Percentiles rank a stretch among this genome's conserved stretches.
Conservation (phyloP, 2,797 vertebrate species). For the Ctenochaetus hawaiiensis region DNA sequence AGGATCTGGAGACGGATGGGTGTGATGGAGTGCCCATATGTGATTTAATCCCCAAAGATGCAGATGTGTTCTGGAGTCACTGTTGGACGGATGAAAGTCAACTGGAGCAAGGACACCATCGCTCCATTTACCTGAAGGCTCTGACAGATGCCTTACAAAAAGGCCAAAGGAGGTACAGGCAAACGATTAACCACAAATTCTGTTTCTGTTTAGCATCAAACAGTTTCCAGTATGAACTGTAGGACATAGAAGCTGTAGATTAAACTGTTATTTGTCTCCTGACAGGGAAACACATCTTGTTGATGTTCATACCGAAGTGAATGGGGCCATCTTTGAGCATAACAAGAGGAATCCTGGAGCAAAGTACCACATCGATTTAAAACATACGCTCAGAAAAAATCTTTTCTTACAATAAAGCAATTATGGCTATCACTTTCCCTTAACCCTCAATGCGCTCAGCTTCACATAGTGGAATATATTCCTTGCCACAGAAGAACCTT, state of each 20-base stretch:
- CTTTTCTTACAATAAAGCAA: conserved; percentile 80
- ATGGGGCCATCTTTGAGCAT: conserved; percentile 84
- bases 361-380: conserved; percentile 84
- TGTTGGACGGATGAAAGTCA: conserved; percentile 84
- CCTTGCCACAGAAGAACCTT: conserved; percentile 15
- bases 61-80: conserved; percentile 94
- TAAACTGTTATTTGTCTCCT: conserved; percentile 55
- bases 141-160: conserved; percentile 83
- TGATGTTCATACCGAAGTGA: conserved; percentile 89
- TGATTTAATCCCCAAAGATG: conserved; percentile 83
- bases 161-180: conserved; percentile 75
- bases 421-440: neutral
- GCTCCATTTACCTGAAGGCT: conserved; percentile 86
- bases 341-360: conserved; percentile 78
- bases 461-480: too few relatives aligned
- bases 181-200: conserved; percentile 5
- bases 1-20: conserved; percentile 86
- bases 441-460: neutral
- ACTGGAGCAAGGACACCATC: conserved; percentile 69
- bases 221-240: neutral
- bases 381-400: conserved; percentile 90
- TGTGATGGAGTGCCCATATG: neutral
- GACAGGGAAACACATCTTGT: conserved; percentile 86
- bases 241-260: neutral
- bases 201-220: neutral